phyloP scores from a whole-genome alignment of 2,797 vertebrate species.

The Ciconia nigra region DNA sequence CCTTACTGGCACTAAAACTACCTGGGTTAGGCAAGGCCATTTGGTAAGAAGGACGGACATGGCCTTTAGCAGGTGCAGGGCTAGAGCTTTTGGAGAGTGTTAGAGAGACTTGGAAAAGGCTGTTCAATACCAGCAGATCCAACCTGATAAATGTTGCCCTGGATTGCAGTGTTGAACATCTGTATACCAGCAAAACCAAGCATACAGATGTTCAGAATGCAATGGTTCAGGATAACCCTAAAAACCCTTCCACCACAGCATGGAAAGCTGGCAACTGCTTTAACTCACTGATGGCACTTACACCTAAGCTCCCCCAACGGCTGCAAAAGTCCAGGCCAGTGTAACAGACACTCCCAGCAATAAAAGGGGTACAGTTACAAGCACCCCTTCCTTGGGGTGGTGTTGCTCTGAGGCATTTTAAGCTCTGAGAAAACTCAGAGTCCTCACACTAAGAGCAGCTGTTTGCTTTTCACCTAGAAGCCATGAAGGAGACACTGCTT shows the following conservation, averaged over 20 bases:
- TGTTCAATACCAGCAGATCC: not conserved
- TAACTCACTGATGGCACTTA: not conserved
- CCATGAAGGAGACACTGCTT: not conserved
- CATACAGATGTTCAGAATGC: not conserved
- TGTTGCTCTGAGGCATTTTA: not conserved
- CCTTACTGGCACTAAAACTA: not conserved
- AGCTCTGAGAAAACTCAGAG: not conserved
- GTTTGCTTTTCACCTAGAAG: not conserved
- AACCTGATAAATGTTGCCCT: conserved; percentile 36
- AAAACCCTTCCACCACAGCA: not conserved
- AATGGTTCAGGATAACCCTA: not conserved
- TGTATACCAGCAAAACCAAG: conserved; percentile 22
- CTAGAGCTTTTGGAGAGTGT: not conserved
- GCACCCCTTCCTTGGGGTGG: not conserved
- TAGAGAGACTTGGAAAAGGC: not conserved
- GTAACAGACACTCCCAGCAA: not conserved
- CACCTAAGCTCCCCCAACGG: not conserved
- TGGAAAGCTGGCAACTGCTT: not conserved
- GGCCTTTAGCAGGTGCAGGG: not conserved
- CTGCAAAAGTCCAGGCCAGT: not conserved
- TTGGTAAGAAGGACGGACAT: not conserved
- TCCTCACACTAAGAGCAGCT: not conserved
- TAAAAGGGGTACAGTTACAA: not conserved
- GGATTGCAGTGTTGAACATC: not conserved
- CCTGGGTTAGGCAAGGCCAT: not conserved